A percentile compares a stretch with the other conserved stretches of the same genome.
phyloP scores from a whole-genome alignment of 2,113 vertebrate genomes.

The Camelus bactrianus region DNA sequence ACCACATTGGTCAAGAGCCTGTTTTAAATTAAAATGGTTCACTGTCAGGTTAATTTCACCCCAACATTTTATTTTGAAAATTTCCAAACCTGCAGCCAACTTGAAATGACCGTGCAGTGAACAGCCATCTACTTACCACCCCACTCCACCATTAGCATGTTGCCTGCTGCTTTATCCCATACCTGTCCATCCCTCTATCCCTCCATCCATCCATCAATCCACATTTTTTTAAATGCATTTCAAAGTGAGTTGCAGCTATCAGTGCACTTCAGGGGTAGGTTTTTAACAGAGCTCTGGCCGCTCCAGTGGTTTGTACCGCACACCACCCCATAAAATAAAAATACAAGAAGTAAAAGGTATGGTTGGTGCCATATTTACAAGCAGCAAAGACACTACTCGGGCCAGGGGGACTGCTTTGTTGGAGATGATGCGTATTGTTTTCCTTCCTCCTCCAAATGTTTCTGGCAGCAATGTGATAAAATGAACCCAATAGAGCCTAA shows the following conservation, averaged over 20 bases:
- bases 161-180: neutral
- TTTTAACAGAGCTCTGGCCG: neutral
- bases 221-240: neutral
- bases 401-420: neutral
- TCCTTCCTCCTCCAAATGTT: neutral
- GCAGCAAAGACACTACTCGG: neutral
- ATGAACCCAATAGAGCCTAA: neutral
- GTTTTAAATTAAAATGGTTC: constrained; percentile 46
- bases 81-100: neutral
- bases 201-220: rapidly evolving
- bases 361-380: neutral
- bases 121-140: too few species aligned
- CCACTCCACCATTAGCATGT: rapidly evolving
- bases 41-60: neutral
- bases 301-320: neutral
- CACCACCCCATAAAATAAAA: neutral
- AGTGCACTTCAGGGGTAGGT: neutral
- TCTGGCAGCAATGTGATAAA: neutral
- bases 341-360: neutral
- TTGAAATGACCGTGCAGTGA: neutral
- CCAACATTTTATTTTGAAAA: neutral
- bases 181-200: neutral
- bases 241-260: neutral
- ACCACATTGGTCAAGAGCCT: neutral
- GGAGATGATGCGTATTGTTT: neutral